Base-by-base conservation (phyloP, 2,797 vertebrate species). In the Anas capensis region DNA sequence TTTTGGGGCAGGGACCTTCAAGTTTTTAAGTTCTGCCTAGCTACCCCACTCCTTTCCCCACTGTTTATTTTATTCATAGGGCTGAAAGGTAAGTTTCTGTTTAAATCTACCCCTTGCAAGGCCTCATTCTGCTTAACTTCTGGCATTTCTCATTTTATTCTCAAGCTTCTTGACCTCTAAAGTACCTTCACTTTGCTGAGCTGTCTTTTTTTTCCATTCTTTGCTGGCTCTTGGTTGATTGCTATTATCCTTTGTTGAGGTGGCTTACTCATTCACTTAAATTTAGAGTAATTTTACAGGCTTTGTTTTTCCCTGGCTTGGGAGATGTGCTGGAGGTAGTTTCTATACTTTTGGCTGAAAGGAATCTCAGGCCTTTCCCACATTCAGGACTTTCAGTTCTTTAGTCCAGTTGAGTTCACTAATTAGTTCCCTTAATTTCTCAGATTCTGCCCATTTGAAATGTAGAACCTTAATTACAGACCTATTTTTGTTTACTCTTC, bases 401-500 rank as follows among this genome's bases (percentile, higher is more conserved):
- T 92, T 77, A 77, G 81, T 66, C 93, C 92, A 93, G 48, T 61
- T 53, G 78, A 82, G 60, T 70, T 77, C 17, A 8, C 92, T 93
- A 94, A 96, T 94, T 95, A 85, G 68, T 62, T 80, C 79, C 66
- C 61, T 82, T 92, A 95, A 90, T 94, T 94, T 94, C 68, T 90
- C 83, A 70, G 1, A 77, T 91, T 92, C 93, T 66, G 11, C 60
- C 62, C 75, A 85, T 95, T 94, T 16, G 3, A 93, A 87, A 90
- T 60, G 64, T 75, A 86, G 64, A 93, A 60, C 88, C 40, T 90
- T 93, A 97, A 97, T 95, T 97, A 95, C 71, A 95, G 90, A 53
- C 83, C 83, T 93, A 49, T 77, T 94, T 95, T 93, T 95, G 56
- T 96, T 97, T 95, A 88, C 81, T 66, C 60, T 86, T 82, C 68